Conservation (phyloP, 2,113 vertebrate genomes). For the Coregonus clupeaformis region DNA sequence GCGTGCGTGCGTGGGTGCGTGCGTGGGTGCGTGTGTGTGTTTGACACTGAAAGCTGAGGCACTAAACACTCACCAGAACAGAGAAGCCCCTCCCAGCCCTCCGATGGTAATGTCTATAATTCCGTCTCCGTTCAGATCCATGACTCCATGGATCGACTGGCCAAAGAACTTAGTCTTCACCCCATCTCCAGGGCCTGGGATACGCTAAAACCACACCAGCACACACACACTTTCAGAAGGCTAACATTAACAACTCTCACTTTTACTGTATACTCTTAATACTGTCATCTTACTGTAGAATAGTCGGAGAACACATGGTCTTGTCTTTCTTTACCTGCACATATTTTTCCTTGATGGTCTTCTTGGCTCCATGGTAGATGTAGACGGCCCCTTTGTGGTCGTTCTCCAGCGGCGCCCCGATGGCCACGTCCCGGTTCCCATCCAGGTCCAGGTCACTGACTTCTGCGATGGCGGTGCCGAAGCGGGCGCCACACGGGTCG, state of each 20-base stretch:
- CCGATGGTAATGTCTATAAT: constrained; percentile 94
- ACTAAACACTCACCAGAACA: constrained; percentile 84
- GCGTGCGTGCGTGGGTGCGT: too few relatives aligned
- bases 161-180: constrained; percentile 93
- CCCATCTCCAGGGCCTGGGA: constrained; percentile 85
- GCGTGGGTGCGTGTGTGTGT: not conserved
- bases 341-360: constrained; percentile 78
- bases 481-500: constrained; percentile 90
- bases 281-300: not conserved
- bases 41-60: not conserved
- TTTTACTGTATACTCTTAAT: too few relatives aligned
- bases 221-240: constrained; percentile 13
- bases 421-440: constrained; percentile 86
- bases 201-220: constrained; percentile 73
- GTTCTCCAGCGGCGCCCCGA: constrained; percentile 91
- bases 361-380: constrained; percentile 85
- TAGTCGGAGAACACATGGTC: not conserved
- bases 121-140: constrained; percentile 93
- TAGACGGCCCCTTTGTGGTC: constrained; percentile 93
- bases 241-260: constrained; percentile 8
- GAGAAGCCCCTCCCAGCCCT: constrained; percentile 90
- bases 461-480: constrained; percentile 92
- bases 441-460: constrained; percentile 93
- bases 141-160: constrained; percentile 93
- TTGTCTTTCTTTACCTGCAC: constrained; percentile 76